Base-by-base conservation (phyloP, 2,113 vertebrate species). In the Istiophorus platypterus region DNA sequence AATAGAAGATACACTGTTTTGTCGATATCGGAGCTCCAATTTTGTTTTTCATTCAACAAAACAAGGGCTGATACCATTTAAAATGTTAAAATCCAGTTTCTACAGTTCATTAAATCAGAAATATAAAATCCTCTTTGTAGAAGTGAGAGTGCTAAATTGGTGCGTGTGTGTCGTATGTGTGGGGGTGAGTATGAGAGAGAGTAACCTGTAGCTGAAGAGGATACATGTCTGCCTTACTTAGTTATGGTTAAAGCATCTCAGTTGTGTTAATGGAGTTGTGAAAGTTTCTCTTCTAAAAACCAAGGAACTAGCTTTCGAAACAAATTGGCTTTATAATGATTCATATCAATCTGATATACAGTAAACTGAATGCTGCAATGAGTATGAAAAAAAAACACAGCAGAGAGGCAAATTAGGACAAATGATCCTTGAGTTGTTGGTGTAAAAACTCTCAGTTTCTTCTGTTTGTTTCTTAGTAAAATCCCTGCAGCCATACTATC, bases 61-160 rank as follows among this genome's bases (percentile, higher is more conserved):
- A 51, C 20, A 51, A 17, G n/a, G n/a, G n/a, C n/a, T n/a, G n/a
- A n/a, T n/a, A n/a, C n/a, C n/a, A n/a, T n/a, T n/a, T n/a, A n/a
- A n/a, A n/a, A n/a, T n/a, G n/a, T n/a, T n/a, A n/a, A 15, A 80
- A 66, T 24, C 9, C 31, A 39, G n/a, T 41, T 62, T 64, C 56
- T 39, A 70, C 24, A 22, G 15, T 27, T 41, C 41, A 68, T 20
- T 49, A 49, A 77, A 68, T 52, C 17, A 24, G 27, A 61, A 34
- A 49, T 73, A 4, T 39, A n/a, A 51, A 62, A 37, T 29, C 15
- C 12, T 4, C 9, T n/a, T 57, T 71, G 52, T 34, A 27, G 42
- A 42, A 31, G 17, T 18, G 45, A 15, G 13, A 12, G 42, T 45
- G 14, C 17, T 5, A 37, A 37, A 37, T 5, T 37, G 34, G 42